These are phyloP conservation scores for Microctonus brassicae DNA, from an alignment of 2,888 invertebrate genomes.

Conservation along the genomic window DNA sequence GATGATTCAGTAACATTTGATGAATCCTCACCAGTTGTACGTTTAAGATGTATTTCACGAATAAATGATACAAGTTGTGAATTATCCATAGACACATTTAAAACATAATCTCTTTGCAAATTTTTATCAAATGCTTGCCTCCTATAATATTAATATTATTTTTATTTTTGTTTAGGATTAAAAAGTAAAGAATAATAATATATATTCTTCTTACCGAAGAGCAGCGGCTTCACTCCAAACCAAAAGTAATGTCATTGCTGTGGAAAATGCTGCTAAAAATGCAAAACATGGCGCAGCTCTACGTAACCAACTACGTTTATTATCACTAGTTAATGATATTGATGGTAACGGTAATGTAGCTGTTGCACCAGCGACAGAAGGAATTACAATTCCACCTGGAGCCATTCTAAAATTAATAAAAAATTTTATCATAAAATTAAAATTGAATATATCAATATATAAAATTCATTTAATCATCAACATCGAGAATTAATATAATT, in stretches of 20 bases:
- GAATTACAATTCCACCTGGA: constrained; percentile 47
- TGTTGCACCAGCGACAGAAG: constrained; percentile 47
- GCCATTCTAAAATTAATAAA: constrained; percentile 53
- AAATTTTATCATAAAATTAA: not conserved
- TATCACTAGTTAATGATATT: constrained; percentile 32
- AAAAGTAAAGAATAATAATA: not conserved
- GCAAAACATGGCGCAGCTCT: constrained; percentile 78
- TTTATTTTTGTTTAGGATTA: not conserved
- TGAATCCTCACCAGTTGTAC: constrained; percentile 60
- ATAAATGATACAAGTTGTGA: constrained; percentile 82
- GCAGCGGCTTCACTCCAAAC: constrained; percentile 83
- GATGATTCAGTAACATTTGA: constrained; percentile 67
- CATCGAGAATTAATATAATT: too few species aligned
- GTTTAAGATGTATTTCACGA: constrained; percentile 77
- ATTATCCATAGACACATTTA: constrained; percentile 82
- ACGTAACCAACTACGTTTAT: constrained; percentile 65
- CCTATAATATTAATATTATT: constrained; percentile 48
- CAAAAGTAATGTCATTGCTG: constrained; percentile 83
- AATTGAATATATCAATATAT: not conserved
- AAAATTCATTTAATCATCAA: too few species aligned
- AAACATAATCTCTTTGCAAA: constrained; percentile 84
- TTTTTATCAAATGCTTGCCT: constrained; percentile 82
- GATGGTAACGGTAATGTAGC: constrained; percentile 35
- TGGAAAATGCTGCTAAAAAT: constrained; percentile 84
- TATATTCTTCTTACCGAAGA: constrained; percentile 73